phyloP scores from a whole-genome alignment of 2,797 vertebrate species.

The Thripadectes ignobilis region DNA sequence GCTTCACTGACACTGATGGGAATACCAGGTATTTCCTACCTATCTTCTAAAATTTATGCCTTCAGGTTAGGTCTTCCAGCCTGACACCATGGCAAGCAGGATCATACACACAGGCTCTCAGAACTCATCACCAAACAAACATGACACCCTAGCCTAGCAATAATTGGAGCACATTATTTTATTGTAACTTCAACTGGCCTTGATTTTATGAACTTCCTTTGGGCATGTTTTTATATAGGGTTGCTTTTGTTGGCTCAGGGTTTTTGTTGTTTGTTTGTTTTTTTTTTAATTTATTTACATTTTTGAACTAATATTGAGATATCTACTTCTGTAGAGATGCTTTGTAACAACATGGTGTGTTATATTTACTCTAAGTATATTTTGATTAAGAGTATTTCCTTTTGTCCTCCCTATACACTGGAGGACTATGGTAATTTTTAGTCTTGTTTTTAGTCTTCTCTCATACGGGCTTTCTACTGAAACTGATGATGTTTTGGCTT shows the following conservation, averaged over 20 bases:
- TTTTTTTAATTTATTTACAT: background rate
- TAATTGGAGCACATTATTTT: background rate
- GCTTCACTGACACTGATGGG: background rate
- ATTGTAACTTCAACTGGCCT: background rate
- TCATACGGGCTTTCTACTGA: background rate
- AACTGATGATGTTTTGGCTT: background rate
- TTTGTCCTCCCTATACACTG: accelerated
- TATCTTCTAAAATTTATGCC: background rate
- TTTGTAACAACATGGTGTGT: background rate
- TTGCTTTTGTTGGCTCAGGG: background rate
- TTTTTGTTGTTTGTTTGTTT: background rate
- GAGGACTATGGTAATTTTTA: background rate
- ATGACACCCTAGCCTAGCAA: background rate
- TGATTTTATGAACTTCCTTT: background rate
- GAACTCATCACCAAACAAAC: background rate
- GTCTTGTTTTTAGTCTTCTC: background rate
- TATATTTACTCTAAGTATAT: background rate
- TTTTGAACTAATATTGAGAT: background rate
- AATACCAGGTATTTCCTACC: background rate
- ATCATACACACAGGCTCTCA: background rate
- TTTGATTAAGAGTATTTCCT: background rate
- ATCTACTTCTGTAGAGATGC: background rate
- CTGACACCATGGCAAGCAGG: background rate
- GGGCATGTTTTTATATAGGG: background rate
- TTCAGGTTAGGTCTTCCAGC: background rate